Base-by-base conservation (phyloP, 2,888 invertebrate species). In the Ypsolopha scabrella region DNA sequence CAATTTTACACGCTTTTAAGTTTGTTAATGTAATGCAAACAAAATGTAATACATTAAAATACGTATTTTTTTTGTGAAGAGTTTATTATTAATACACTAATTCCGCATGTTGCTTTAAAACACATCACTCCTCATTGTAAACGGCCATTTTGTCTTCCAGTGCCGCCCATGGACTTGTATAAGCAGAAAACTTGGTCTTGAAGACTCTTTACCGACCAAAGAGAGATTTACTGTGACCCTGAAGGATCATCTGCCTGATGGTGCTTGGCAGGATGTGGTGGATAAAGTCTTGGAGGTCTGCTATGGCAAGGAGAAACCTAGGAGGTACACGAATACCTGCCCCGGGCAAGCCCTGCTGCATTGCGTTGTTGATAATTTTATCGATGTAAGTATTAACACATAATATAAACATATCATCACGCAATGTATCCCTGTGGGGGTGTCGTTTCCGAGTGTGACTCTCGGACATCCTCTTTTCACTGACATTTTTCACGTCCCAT, bases 81-180 rank as follows among this genome's bases (percentile, higher is more conserved):
- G n/a, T n/a, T n/a, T n/a, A n/a, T n/a, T n/a, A n/a, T n/a, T n/a
- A n/a, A n/a, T n/a, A n/a, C n/a, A n/a, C n/a, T n/a, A n/a, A n/a
- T n/a, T n/a, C n/a, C n/a, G n/a, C n/a, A n/a, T n/a, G n/a, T n/a
- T n/a, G n/a, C n/a, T n/a, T n/a, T n/a, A n/a, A n/a, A n/a, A n/a
- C n/a, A n/a, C n/a, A 24, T 24, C 24, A 24, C 2, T 24, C 24
- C 24, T 24, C 4, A 24, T 24, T 3, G 24, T 24, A 24, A 24
- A 24, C 24, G 24, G 24, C 24, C 38, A 10, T 51, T 39, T 9
- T 48, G n/a, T 53, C 35, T 14, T 47, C 11, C 67, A 85, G 85
- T 85, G 85, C 53, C 63, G 67, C 10, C 63, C 70, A 69, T 85
- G 85, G 85, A 68, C 55, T 48, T 83, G 85, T 51, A 48, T 85